These are phyloP conservation scores for Peromyscus aztecus DNA, from an alignment of 2,797 vertebrate genomes.

Conservation along the genomic window DNA sequence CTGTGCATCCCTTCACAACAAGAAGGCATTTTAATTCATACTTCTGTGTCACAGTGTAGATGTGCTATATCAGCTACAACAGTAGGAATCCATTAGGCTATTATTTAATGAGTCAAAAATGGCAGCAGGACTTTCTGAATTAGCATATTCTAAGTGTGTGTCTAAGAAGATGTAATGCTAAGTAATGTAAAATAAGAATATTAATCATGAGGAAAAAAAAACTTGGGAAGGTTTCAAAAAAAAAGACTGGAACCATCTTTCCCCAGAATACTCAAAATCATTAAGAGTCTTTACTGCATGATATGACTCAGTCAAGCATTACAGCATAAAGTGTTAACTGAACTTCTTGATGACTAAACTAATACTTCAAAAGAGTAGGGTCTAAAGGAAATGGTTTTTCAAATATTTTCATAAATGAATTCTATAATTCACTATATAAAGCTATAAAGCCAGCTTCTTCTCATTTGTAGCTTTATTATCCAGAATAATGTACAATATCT, in stretches of 20 bases:
- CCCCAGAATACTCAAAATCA: neutral
- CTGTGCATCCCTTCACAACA: neutral
- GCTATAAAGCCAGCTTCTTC: neutral
- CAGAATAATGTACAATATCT: neutral
- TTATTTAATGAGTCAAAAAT: neutral
- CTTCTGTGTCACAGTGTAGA: neutral
- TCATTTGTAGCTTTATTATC: slow-evolving; percentile 22
- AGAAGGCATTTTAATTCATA: neutral
- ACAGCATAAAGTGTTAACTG: slow-evolving; percentile 3
- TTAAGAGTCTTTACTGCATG: neutral
- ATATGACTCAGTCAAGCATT: neutral
- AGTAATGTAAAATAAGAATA: slow-evolving; percentile 39
- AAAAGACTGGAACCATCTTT: slow-evolving; percentile 9
- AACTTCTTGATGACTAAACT: slow-evolving; percentile 11
- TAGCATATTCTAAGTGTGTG: neutral
- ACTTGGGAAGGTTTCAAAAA: neutral
- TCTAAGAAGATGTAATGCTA: neutral
- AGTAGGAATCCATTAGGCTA: neutral
- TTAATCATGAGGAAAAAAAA: neutral
- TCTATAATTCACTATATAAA: slow-evolving; percentile 10
- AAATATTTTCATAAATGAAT: slow-evolving; percentile 40
- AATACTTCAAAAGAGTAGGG: slow-evolving; percentile 45
- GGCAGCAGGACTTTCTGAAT: slow-evolving; percentile 25
- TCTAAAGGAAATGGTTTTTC: slow-evolving; percentile 49
- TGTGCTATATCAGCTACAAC: neutral